These are phyloP conservation scores for Parnassius glacialis DNA, from an alignment of 2,888 invertebrate genomes.

Conservation along the genomic window DNA sequence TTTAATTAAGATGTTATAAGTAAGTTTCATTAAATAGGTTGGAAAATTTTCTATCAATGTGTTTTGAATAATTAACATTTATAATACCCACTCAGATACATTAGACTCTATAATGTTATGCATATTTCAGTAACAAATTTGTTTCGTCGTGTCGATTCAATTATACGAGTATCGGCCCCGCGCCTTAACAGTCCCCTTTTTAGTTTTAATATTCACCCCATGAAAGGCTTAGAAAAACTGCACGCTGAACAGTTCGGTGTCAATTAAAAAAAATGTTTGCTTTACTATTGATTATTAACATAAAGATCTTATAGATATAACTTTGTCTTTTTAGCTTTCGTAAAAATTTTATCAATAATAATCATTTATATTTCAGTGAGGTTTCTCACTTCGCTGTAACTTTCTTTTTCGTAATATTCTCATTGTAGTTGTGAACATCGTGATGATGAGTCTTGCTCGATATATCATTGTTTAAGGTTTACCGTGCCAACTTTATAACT, in stretches of 20 bases:
- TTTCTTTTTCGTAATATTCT: background rate
- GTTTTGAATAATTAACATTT: no score
- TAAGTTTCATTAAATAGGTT: background rate
- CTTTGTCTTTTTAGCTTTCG: background rate
- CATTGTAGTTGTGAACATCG: no score
- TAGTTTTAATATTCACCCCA: slow-evolving; percentile 51
- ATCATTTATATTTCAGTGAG: background rate
- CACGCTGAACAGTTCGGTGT: background rate
- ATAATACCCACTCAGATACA: slow-evolving; percentile 9
- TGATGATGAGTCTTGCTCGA: no score
- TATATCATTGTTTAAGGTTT: no score
- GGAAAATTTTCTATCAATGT: no score
- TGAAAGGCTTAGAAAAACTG: slow-evolving; percentile 33
- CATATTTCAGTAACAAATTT: slow-evolving; percentile 72
- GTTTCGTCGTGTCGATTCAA: slow-evolving; percentile 57
- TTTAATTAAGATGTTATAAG: no score
- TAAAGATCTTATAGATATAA: background rate
- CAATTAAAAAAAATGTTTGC: background rate
- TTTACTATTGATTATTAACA: background rate
- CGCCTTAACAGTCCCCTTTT: slow-evolving; percentile 38
- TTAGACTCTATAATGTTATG: slow-evolving; percentile 51
- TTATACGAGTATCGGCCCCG: slow-evolving; percentile 50
- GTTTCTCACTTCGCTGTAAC: background rate
- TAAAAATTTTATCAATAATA: background rate
- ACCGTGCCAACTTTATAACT: no score